A percentile compares a stretch with the other conserved stretches of the same genome.
These are phyloP conservation scores for Procavia capensis DNA, from an alignment of 2,113 vertebrate genomes.

Conservation along the genomic window DNA sequence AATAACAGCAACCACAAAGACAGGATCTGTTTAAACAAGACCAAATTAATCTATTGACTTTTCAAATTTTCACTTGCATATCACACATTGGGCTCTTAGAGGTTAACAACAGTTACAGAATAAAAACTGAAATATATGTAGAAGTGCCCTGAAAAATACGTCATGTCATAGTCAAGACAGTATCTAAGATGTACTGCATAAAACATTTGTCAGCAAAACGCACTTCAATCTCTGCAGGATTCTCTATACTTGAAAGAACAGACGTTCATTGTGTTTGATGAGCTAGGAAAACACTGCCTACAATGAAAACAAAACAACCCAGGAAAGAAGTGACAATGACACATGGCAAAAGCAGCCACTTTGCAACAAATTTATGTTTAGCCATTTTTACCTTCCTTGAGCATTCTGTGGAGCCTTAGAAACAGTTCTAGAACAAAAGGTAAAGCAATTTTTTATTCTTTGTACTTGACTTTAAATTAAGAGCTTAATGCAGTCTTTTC, in stretches of 20 bases:
- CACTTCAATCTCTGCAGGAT: constrained; percentile 57
- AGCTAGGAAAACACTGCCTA: constrained; percentile 64
- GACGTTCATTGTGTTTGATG: constrained; percentile 77
- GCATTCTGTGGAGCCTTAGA: constrained; percentile 51
- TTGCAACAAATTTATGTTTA: constrained; percentile 53
- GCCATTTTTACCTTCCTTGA: constrained; percentile 29
- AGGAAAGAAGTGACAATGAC: constrained; percentile 7
- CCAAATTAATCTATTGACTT: not conserved
- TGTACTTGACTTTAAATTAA: constrained; percentile 16
- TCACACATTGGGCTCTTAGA: constrained; percentile 34
- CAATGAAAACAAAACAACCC: constrained; percentile 58
- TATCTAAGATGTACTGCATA: constrained; percentile 34
- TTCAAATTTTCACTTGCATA: not conserved
- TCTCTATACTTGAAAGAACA: constrained; percentile 79
- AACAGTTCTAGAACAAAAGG: constrained; percentile 37
- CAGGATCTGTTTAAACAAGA: not conserved
- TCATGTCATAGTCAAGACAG: constrained; percentile 50
- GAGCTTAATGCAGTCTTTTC: not conserved
- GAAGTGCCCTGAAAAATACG: not conserved
- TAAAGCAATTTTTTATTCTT: constrained; percentile 24
- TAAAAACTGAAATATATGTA: not conserved
- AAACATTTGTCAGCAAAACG: constrained; percentile 73
- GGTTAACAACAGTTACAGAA: not conserved
- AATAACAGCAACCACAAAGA: not conserved
- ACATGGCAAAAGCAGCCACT: not conserved